Conservation (phyloP, 1,140 invertebrate genomes). For the Luehdorfia chinensis region DNA sequence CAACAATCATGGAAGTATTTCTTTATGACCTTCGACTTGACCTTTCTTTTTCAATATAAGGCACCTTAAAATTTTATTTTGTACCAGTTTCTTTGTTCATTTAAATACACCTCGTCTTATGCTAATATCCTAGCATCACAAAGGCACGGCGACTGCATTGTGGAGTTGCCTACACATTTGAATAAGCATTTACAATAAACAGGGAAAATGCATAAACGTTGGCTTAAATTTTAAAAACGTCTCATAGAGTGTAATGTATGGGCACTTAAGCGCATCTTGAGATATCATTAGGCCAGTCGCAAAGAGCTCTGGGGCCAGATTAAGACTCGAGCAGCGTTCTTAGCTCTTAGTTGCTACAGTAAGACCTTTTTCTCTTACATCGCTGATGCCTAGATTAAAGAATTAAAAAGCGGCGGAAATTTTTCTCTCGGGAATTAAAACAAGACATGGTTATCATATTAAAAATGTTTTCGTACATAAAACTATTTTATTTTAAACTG, state of each 20-base stretch:
- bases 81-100: constrained; percentile 61
- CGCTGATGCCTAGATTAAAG: constrained; percentile 37
- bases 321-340: constrained; percentile 46
- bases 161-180: constrained; percentile 64
- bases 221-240: constrained; percentile 76
- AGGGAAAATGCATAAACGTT: constrained; percentile 69
- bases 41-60: constrained; percentile 61
- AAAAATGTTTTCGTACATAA: background rate
- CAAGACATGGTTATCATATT: constrained; percentile 6
- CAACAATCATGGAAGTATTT: constrained; percentile 41
- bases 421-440: constrained; percentile 21
- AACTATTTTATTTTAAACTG: no score
- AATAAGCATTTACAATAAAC: constrained; percentile 74
- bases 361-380: constrained; percentile 26
- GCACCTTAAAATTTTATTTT: constrained; percentile 67
- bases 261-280: constrained; percentile 67
- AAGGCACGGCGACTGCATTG: constrained; percentile 51
- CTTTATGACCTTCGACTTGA: constrained; percentile 51
- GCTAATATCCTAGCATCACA: constrained; percentile 56
- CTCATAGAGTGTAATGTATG: constrained; percentile 73
- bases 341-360: constrained; percentile 30
- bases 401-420: constrained; percentile 34
- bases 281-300: constrained; percentile 70
- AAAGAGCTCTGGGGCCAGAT: constrained; percentile 49
- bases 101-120: constrained; percentile 63